These are phyloP conservation scores for Dolichomitus sp. DNA, from an alignment of 2,888 invertebrate genomes.

Conservation along the genomic window DNA sequence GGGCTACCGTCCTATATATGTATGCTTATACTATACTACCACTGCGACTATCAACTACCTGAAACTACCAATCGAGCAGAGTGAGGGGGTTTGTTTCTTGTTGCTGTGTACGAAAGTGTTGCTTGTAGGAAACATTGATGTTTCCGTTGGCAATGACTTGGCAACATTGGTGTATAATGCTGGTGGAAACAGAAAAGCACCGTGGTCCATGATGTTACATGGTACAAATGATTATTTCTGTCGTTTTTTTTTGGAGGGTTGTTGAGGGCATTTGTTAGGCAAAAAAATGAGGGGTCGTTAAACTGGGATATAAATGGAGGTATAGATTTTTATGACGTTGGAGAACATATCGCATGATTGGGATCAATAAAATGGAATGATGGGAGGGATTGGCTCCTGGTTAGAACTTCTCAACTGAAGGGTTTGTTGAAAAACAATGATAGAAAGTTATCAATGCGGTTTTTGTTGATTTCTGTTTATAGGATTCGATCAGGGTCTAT, in stretches of 20 bases:
- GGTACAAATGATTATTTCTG: not conserved
- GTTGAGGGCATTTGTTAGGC: not conserved
- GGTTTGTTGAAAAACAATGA: not conserved
- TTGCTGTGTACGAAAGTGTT: slow-evolving; percentile 39
- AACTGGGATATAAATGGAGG: not conserved
- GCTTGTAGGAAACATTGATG: not conserved
- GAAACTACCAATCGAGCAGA: slow-evolving; percentile 57
- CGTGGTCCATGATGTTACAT: not conserved
- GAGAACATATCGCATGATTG: not conserved
- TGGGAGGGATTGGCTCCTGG: not conserved
- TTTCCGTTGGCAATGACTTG: not conserved
- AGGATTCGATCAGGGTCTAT: no score
- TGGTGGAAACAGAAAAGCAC: not conserved
- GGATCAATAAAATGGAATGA: not conserved
- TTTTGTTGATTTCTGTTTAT: no score
- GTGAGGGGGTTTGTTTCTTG: slow-evolving; percentile 33
- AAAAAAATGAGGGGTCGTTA: not conserved
- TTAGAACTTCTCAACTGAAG: not conserved
- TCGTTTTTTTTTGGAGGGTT: not conserved
- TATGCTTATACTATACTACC: not conserved
- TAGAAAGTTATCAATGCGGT: no score
- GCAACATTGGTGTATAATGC: slow-evolving; percentile 1
- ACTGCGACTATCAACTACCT: slow-evolving; percentile 59
- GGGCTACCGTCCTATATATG: slow-evolving; percentile 6
- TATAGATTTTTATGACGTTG: not conserved